Evolutionary conservation across 2,888 invertebrate species (phyloP), one percentile per base, ranked within the genome.

Genomic region (Apamea sordens): DNA sequence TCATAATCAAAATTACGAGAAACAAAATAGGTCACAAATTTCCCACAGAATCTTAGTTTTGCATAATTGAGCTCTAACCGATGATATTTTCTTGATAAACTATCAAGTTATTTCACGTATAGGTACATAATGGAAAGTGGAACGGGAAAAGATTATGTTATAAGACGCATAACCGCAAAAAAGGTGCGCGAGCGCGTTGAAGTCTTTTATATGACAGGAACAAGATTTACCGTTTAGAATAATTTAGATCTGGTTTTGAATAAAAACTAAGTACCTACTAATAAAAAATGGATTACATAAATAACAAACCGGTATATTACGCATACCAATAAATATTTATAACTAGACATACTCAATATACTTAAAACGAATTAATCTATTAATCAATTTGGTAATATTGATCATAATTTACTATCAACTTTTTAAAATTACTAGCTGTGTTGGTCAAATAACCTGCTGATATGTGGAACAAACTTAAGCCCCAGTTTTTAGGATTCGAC

Each of bases 171-270:
- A 24, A 8, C 10, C 28, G 44, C 56, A 68, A 67, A 79, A 59
- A 71, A 44, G 56, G 53, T 53, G 36, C 6, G 1, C 50, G 1
- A 67, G 79, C 89, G 89, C 92, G 92, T 91, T 90, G 88, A 91
- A 77, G 89, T 92, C 91, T 91, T 90, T 90, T 86, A 67, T 85
- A 88, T 77, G 77, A 74, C 65, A 81, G 36, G 13, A 73, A 75
- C 18, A 44, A 32, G 13, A 81, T 47, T 32, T 11, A 32, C 0
- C n/a, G 21, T 53, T 53, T 47, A 36, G 0, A 5, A 44, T 3
- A 0, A 53, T 61, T 80, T 24, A n/a, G 13, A 41, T 24, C 18
- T 80, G 8, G 36, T 18, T 32, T 28, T 6, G 2, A 41, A 32
- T 28, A 82, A 75, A 81, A 79, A 70, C 18, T 53, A 36, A 56